Evolutionary conservation across 2,797 vertebrate genomes (phyloP), one percentile per base, ranked within the genome.

Genomic region (Sebastes melanostomus): DNA sequence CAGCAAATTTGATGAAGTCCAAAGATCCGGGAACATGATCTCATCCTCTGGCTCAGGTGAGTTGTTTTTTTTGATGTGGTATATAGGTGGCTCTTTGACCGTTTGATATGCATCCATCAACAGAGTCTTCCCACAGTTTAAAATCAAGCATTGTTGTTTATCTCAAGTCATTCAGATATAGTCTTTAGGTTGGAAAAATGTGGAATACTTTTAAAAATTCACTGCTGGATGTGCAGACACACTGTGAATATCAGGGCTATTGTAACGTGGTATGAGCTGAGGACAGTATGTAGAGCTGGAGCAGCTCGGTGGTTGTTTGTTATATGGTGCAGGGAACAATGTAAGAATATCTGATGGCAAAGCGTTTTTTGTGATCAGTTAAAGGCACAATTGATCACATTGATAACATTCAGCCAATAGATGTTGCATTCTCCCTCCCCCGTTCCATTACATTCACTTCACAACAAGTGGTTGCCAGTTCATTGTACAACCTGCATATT

Each of bases 11-110:
- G 98, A 99, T 88, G 98, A 99, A 92, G 98, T 99, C 89, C 98
- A 99, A 93, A 98, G 97, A 95, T 98, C 98, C 27, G 98, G 98
- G 89, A 97, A 97, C 93, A 99, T 99, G 98, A 97, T 99, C 78
- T 96, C 95, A 11, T 97, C 95, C 30, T 92, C 97, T 29, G 94
- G 96, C 84, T 94, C 96, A 89, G 98, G 98, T 99, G 86, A 96
- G 97, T 3, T 50, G 0, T 20, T 20, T 50, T 74, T 16, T 42
- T 14, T 66, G 1, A 22, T 27, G 32, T 22, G 2, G 11, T 30
- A 3, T 42, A 0, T 0, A 42, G 3, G 38, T 42, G 38, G 12
- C 56, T 63, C n/a, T 67, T 59, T 22, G 30, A 46, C 6, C 4
- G 9, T 38, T 34, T 36, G 3, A n/a, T 18, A 9, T 22, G 8